Evolutionary conservation across 1,140 invertebrate genomes (phyloP), one percentile per base, ranked within the genome.

Genomic region (Drosophila trapezifrons): DNA sequence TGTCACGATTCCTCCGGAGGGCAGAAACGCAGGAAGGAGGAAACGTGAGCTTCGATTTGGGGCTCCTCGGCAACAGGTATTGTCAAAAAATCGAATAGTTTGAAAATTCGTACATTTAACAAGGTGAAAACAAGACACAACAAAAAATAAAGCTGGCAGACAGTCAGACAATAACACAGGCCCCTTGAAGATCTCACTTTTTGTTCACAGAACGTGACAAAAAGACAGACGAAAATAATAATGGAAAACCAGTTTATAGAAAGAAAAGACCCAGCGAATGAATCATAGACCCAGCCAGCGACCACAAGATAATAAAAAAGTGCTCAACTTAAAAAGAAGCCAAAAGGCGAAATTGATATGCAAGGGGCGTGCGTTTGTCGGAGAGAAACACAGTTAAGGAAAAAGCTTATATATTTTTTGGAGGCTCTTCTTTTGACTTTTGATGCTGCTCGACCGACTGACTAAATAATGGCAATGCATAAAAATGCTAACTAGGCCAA

Each of bases 141-240:
- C 3, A 52, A 37, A 38, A 37, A 59, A 58, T n/a, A 15, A 52
- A 20, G 27, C 49, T 51, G 5, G n/a, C 47, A 20, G 63, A 9
- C 47, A 55, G 59, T 59, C 62, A 71, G 57, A 45, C 60, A 55
- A 59, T 47, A 49, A 32, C 42, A 59, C 27, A 60, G 78, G 64
- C 81, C 73, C 76, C 66, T 66, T 62, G 55, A 59, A 87, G 70
- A 87, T 86, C 82, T 86, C 79, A 86, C 83, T 86, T 87, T 84
- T 83, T 80, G 47, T 69, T 69, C 55, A 59, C 79, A 86, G 82
- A 86, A 86, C 82, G 83, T 86, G 82, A 86, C 82, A 86, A 86
- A 87, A 76, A 62, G 55, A 57, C 62, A 59, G 45, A 57, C 65
- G 29, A 79, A 72, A 29, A 81, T 64, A 65, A 73, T 66, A 76